phyloP scores from a whole-genome alignment of 2,113 vertebrate species.

The Coptodon rendalli region DNA sequence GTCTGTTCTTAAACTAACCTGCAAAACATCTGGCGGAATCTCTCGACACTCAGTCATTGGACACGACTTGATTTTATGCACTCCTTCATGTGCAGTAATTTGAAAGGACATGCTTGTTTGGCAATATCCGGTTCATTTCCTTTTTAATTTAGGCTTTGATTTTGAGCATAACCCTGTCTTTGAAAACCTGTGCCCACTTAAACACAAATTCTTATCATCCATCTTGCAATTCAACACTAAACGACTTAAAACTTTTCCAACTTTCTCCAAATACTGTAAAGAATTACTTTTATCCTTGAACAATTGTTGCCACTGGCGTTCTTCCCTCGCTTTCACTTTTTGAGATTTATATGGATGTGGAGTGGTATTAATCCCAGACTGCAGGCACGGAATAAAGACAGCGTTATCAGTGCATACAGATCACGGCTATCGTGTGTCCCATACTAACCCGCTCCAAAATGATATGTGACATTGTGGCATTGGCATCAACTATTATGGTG shows the following conservation, averaged over 20 bases:
- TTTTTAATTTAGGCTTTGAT: neutral
- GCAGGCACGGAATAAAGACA: neutral
- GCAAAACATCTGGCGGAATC: neutral
- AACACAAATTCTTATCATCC: neutral
- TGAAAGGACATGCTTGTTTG: neutral
- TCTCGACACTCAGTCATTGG: neutral
- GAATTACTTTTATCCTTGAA: slow-evolving; percentile 2
- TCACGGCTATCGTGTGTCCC: neutral
- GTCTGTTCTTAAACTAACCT: neutral
- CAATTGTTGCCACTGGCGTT: slow-evolving; percentile 13
- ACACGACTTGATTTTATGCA: neutral
- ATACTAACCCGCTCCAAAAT: slow-evolving; percentile 87
- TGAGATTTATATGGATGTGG: neutral
- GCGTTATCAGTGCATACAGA: neutral
- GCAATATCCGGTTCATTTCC: neutral
- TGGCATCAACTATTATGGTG: slow-evolving; percentile 96
- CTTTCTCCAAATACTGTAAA: neutral
- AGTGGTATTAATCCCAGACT: neutral
- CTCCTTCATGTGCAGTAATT: neutral
- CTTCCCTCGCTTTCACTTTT: neutral
- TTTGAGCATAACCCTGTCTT: neutral
- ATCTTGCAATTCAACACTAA: neutral
- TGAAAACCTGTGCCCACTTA: neutral
- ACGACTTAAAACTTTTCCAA: neutral
- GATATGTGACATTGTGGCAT: slow-evolving; percentile 93